Base-by-base conservation (phyloP, 2,113 vertebrate species). In the Hippocampus zosterae region DNA sequence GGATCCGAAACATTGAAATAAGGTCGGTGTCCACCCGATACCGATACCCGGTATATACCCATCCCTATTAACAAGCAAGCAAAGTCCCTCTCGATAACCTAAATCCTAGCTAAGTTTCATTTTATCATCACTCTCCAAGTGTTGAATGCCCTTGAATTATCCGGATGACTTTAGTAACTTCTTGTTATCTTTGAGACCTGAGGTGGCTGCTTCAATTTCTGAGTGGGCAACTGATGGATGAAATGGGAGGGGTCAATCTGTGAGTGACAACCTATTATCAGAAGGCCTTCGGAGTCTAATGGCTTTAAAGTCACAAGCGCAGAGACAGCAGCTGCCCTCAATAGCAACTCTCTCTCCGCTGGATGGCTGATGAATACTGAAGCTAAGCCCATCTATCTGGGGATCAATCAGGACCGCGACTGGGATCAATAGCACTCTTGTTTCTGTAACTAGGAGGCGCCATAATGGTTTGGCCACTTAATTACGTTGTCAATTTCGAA, bases 201-300 rank as follows among this genome's bases (percentile, higher is more conserved):
- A 74, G 78, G 78, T 80, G 81, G 77, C 80, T 79, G 83, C 79
- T 84, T 83, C 76, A 84, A 83, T 89, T 85, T 85, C 79, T 84
- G 79, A 66, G 81, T 5, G 70, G 77, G 85, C 70, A 77, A 73
- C 81, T 81, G 86, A 87, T 71, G 84, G 86, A 72, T 72, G 57
- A 75, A 67, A 78, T 70, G 7, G 72, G 66, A 81, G 76, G 63
- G 84, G 83, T 84, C 84, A 76, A 61, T 82, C 55, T 67, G 52
- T 91, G 89, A 91, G 79, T 91, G 90, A 91, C 91, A 91, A 84
- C 84, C 87, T 89, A 87, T 91, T 92, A 92, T 91, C 87, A 90
- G 78, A 81, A 80, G 84, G 86, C 89, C 88, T 90, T 86, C 75
- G 80, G 85, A 87, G 86, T 81, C 88, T 92, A 92, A 92, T 90